Evolutionary conservation across 2,888 invertebrate genomes (phyloP).

Genomic region (Odontocerum albicorne): DNA sequence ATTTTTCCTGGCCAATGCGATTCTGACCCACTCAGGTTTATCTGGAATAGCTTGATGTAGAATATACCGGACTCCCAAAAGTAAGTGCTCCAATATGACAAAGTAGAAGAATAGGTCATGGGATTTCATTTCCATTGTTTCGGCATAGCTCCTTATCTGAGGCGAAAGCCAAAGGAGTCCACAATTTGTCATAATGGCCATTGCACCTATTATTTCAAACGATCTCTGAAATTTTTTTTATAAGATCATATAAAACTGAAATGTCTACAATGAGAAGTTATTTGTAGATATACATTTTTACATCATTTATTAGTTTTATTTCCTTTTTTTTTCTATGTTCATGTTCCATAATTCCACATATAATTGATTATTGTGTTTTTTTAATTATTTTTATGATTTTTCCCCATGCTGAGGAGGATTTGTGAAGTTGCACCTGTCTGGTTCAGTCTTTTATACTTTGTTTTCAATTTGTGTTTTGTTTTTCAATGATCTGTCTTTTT

Average conservation of each 20-base stretch:
- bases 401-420: no score
- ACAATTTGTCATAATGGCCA: conserved; percentile 75
- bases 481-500: no score
- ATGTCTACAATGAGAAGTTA: neutral
- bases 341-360: no score
- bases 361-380: no score
- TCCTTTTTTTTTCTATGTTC: no score
- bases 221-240: conserved; percentile 51
- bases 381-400: no score
- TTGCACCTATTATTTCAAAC: conserved; percentile 66
- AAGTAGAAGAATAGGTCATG: conserved; percentile 61
- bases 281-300: neutral
- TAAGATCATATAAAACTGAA: neutral
- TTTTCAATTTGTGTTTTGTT: no score
- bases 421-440: no score
- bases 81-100: conserved; percentile 60
- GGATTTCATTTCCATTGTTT: conserved; percentile 43
- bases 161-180: conserved; percentile 71
- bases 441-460: no score
- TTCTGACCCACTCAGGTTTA: conserved; percentile 67
- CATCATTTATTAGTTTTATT: no score
- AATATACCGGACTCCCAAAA: conserved; percentile 49
- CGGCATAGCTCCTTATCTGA: conserved; percentile 50
- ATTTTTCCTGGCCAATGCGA: conserved; percentile 62
- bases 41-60: conserved; percentile 71